These are phyloP conservation scores for Sipha maydis DNA, from an alignment of 2,888 invertebrate species.

Conservation along the genomic window DNA sequence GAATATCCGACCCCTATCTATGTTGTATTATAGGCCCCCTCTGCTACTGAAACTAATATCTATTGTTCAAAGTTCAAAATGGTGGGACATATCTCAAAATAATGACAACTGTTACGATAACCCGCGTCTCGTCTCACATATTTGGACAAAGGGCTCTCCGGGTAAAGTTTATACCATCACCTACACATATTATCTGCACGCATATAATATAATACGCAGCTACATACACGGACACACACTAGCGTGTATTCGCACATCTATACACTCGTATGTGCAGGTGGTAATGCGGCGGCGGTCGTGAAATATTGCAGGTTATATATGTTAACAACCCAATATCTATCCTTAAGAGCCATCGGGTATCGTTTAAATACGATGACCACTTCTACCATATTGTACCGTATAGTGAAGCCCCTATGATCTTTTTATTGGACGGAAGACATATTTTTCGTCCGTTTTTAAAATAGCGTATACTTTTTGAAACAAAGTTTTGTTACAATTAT, in stretches of 20 bases:
- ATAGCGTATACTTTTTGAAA: no score
- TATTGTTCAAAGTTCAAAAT: conserved; percentile 46
- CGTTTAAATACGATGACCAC: background rate
- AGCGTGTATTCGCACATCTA: background rate
- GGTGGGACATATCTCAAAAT: conserved; percentile 50
- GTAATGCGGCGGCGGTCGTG: background rate
- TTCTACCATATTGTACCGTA: no score
- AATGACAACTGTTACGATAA: conserved; percentile 59
- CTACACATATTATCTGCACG: conserved; percentile 11
- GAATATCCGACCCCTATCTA: background rate
- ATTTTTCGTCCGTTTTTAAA: no score
- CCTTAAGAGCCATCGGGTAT: background rate
- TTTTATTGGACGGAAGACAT: no score
- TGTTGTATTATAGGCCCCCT: background rate
- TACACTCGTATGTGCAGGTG: background rate
- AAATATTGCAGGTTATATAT: conserved; percentile 37
- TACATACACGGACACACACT: background rate
- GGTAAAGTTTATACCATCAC: conserved; percentile 40
- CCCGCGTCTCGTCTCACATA: conserved; percentile 43
- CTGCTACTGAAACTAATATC: conserved; percentile 40
- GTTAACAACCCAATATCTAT: conserved; percentile 53
- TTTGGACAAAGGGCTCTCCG: conserved; percentile 51
- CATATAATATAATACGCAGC: background rate
- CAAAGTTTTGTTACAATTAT: no score
- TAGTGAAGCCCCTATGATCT: background rate